A percentile compares a stretch with the other conserved stretches of the same genome.
Conservation (phyloP, 1,140 invertebrate species). For the Psix sp. region DNA sequence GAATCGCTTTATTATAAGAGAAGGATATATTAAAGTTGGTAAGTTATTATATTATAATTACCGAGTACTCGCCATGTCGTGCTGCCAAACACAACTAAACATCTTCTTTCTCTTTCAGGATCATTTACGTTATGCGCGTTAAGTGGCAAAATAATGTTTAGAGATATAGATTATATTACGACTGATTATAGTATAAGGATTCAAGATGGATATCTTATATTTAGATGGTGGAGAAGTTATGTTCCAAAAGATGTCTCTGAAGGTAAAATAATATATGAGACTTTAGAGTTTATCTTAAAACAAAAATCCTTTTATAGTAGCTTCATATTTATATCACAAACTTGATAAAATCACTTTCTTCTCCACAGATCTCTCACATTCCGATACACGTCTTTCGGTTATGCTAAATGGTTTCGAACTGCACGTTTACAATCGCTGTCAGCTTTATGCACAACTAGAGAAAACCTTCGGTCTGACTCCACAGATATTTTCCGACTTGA, state of each 20-base stretch:
- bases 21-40: conserved; percentile 95
- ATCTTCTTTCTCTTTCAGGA: conserved; percentile 82
- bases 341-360: conserved; percentile 5
- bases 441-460: conserved; percentile 92
- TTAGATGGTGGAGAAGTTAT: conserved; percentile 97
- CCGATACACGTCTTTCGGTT: conserved; percentile 93
- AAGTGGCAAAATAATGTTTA: conserved; percentile 99
- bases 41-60: conserved; percentile 74
- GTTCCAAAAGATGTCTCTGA: conserved; percentile 96
- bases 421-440: conserved; percentile 96
- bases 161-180: conserved; percentile 95
- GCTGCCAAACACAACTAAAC: no score
- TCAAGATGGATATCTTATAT: conserved; percentile 98
- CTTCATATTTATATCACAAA: background rate
- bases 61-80: no score
- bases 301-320: conserved; percentile 8
- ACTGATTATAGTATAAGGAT: conserved; percentile 95
- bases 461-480: conserved; percentile 91
- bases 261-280: conserved; percentile 81
- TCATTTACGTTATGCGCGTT: conserved; percentile 96
- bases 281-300: background rate
- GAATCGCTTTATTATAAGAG: conserved; percentile 90
- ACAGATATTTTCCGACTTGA: conserved; percentile 82
- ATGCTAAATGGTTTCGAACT: conserved; percentile 97
- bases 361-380: conserved; percentile 93